phyloP scores from a whole-genome alignment of 1,140 invertebrate genomes.

The Ostrea denselamellosa region DNA sequence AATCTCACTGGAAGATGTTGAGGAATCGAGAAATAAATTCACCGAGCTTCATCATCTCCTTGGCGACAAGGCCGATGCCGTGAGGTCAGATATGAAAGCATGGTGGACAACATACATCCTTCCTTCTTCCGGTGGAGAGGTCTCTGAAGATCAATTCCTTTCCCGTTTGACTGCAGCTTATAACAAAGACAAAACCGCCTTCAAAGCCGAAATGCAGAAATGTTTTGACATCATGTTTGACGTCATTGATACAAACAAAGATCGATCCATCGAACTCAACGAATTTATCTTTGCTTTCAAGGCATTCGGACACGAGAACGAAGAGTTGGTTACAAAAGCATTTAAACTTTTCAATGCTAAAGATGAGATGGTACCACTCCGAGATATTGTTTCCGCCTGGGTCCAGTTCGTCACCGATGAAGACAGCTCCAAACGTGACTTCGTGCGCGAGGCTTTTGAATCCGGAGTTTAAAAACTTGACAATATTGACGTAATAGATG shows the following conservation, averaged over 20 bases:
- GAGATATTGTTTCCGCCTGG: slow-evolving; percentile 19
- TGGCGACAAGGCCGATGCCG: slow-evolving; percentile 57
- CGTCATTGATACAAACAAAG: slow-evolving; percentile 66
- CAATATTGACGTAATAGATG: not conserved
- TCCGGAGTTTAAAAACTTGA: not conserved
- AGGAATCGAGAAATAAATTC: slow-evolving; percentile 64
- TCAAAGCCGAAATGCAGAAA: slow-evolving; percentile 46
- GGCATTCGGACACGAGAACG: slow-evolving; percentile 65
- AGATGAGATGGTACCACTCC: slow-evolving; percentile 43
- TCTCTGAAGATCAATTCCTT: slow-evolving; percentile 56
- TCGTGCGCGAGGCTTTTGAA: not conserved
- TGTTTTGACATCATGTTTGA: slow-evolving; percentile 63
- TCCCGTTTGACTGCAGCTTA: slow-evolving; percentile 39
- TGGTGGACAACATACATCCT: slow-evolving; percentile 59
- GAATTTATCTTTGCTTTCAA: slow-evolving; percentile 65
- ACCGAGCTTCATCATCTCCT: slow-evolving; percentile 59
- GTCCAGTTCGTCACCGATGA: slow-evolving; percentile 22
- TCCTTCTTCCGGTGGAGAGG: not conserved
- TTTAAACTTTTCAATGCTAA: slow-evolving; percentile 60
- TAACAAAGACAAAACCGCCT: slow-evolving; percentile 53
- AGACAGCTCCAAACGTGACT: slow-evolving; percentile 15
- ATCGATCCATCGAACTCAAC: slow-evolving; percentile 60
- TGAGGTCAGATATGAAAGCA: slow-evolving; percentile 47
- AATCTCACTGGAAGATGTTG: slow-evolving; percentile 62
- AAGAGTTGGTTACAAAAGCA: slow-evolving; percentile 57